Evolutionary conservation across 1,140 invertebrate genomes (phyloP).

Genomic region (Drosophila nannoptera): DNA sequence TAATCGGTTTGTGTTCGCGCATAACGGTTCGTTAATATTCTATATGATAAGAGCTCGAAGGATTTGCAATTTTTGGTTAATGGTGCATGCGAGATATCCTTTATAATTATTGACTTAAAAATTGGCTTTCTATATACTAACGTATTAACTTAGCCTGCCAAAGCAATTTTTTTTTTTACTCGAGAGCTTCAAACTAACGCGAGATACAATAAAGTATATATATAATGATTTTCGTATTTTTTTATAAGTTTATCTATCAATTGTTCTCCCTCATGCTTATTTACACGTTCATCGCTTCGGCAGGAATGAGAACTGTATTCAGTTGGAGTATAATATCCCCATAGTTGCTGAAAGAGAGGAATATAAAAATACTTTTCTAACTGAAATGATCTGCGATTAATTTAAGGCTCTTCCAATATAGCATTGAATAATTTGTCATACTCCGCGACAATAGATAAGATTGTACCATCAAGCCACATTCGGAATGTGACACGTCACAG

Average conservation of each 20-base stretch:
- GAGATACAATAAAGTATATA: constrained; percentile 6
- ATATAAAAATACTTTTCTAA: too few relatives aligned
- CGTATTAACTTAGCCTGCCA: background rate
- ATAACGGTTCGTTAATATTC: constrained; percentile 24
- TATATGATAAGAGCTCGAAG: constrained; percentile 4
- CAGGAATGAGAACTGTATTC: too few relatives aligned
- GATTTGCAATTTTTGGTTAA: constrained; percentile 15
- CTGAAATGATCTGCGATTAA: too few relatives aligned
- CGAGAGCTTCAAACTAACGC: background rate
- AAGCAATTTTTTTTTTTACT: constrained; percentile 8
- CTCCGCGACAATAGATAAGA: too few relatives aligned
- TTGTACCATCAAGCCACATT: too few relatives aligned
- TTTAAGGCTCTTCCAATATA: too few relatives aligned
- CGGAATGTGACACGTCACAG: too few relatives aligned
- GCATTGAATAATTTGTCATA: too few relatives aligned
- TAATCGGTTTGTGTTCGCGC: constrained; percentile 17
- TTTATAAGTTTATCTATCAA: background rate
- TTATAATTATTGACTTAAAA: constrained; percentile 10
- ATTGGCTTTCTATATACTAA: constrained; percentile 7
- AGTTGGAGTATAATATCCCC: too few relatives aligned
- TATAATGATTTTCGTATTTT: constrained; percentile 11
- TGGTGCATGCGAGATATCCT: constrained; percentile 29
- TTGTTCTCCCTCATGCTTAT: background rate
- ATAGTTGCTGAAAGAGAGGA: too few relatives aligned
- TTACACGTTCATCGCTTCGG: background rate